Base-by-base conservation (phyloP, 2,113 vertebrate genomes). In the Urocolius indicus region DNA sequence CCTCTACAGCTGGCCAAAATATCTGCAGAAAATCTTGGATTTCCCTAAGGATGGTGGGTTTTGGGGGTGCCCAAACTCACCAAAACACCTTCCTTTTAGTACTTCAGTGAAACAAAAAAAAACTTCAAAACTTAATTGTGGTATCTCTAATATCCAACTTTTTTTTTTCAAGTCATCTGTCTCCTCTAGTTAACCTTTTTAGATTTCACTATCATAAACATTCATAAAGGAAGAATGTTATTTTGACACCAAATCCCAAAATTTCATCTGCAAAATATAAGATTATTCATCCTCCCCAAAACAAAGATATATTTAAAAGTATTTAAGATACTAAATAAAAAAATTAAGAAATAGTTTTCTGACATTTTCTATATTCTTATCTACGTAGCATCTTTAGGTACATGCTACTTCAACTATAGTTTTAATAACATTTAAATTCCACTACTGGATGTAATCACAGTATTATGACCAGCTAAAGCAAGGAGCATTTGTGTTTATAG, bases 401-500 rank as follows among this genome's bases (percentile, higher is more conserved):
- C 22, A 13, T 57, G 89, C 74, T 76, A 88, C 26, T 57, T 62
- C 16, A 95, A 77, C 27, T 27, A 43, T 48, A 78, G 15, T 61
- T 89, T 87, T 82, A 87, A 79, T 65, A 72, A 29, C 23, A 27
- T 45, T 58, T 72, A 65, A 84, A 67, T 75, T 91, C 57, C 34
- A n/a, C 79, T 76, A 72, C 1, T 2, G 34, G 48, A 65, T 41
- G 34, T 38, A 93, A 75, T 52, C 13, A 86, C 59, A 96, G 71
- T 67, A 95, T 71, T 92, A 78, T 91, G 84, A 77, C 58, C 87
- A 89, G 73, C 34, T 77, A 34, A 19, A 89, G 49, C 13, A 89
- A n/a, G 45, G 36, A 94, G 48, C 51, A 55, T 54, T 81, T 69
- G 54, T 88, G 68, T 93, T 82, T 74, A 45, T 72, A 83, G 90